Evolutionary conservation across 2,888 invertebrate genomes (phyloP).

Genomic region (Microctonus hyperodae): DNA sequence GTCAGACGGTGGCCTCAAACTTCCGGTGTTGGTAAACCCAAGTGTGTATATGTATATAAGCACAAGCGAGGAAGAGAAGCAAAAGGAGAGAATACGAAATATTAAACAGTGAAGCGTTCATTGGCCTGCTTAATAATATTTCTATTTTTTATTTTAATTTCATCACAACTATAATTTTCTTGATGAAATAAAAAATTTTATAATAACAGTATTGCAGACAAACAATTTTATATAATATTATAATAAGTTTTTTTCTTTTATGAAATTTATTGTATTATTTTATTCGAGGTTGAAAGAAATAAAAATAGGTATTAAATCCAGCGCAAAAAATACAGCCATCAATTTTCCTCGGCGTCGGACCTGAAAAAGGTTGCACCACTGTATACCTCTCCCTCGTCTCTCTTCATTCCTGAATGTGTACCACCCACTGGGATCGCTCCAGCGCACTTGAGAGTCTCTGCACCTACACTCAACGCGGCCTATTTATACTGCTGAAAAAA

Average conservation of each 20-base stretch:
- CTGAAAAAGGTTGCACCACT: constrained; percentile 17
- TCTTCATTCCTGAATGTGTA: background rate
- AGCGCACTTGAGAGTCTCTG: constrained; percentile 14
- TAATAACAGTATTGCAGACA: too few relatives aligned
- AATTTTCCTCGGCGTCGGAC: constrained; percentile 8
- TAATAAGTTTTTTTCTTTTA: background rate
- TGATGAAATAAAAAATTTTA: background rate
- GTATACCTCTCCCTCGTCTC: background rate
- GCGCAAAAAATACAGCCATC: constrained; percentile 1
- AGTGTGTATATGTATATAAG: constrained; percentile 6
- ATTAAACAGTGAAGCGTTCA: constrained; percentile 18
- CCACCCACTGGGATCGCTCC: background rate
- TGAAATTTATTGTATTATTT: background rate
- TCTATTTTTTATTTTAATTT: background rate
- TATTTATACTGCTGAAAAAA: constrained; percentile 13
- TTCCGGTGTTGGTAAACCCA: constrained; percentile 59
- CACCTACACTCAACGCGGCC: constrained; percentile 6
- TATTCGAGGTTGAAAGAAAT: background rate
- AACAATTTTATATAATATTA: background rate
- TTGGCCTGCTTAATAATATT: constrained; percentile 14
- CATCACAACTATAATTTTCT: background rate
- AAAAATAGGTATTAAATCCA: background rate
- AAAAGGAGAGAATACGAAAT: constrained; percentile 1
- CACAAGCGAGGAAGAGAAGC: background rate
- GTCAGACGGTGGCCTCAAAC: constrained; percentile 63